Conservation (phyloP, 2,888 invertebrate genomes). For the Agrotis puta region DNA sequence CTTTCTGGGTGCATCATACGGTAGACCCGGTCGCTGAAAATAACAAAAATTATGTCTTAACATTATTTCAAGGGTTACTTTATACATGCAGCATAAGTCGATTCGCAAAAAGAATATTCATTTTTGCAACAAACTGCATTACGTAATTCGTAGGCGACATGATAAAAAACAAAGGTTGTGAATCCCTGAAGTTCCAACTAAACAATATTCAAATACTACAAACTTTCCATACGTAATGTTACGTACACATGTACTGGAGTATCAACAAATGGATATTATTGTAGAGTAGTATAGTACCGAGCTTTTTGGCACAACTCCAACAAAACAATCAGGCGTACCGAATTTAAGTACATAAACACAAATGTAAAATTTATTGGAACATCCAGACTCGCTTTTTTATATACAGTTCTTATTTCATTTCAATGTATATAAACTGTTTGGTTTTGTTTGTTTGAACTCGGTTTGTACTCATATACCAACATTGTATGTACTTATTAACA, state of each 20-base stretch:
- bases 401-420: conserved; percentile 77
- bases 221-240: conserved; percentile 58
- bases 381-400: conserved; percentile 79
- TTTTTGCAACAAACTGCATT: background rate
- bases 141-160: background rate
- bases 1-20: no score
- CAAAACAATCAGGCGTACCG: conserved; percentile 85
- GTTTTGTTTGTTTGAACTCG: conserved; percentile 75
- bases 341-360: conserved; percentile 80
- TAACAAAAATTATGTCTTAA: conserved; percentile 3
- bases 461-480: conserved; percentile 42
- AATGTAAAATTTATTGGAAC: conserved; percentile 79
- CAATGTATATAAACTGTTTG: conserved; percentile 68
- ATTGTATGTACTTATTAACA: conserved; percentile 46
- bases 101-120: conserved; percentile 7
- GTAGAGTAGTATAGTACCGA: conserved; percentile 67
- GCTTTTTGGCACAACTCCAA: conserved; percentile 85
- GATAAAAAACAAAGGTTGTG: conserved; percentile 36
- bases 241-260: conserved; percentile 50
- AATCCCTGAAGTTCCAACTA: conserved; percentile 37
- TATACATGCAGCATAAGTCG: conserved; percentile 2
- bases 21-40: no score
- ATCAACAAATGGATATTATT: conserved; percentile 60
- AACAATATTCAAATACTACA: conserved; percentile 56
- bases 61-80: conserved; percentile 12